Percentiles rank a stretch among this genome's conserved stretches.
Conservation (phyloP, 2,113 vertebrate species). For the Heterotis niloticus region DNA sequence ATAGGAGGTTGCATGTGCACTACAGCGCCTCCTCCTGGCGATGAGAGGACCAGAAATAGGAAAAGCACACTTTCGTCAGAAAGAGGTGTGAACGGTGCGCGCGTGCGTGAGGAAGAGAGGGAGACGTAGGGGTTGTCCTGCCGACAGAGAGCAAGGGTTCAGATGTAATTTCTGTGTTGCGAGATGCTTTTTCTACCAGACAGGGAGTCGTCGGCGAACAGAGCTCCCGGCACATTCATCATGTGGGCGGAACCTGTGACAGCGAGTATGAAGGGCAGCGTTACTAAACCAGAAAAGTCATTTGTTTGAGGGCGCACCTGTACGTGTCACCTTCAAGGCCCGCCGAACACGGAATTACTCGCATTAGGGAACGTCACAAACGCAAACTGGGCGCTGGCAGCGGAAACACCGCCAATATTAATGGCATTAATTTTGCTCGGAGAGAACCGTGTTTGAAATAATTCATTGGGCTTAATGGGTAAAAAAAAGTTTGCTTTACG, state of each 20-base stretch:
- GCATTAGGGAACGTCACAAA: not conserved
- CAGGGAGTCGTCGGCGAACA: conserved; percentile 37
- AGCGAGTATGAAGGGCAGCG: conserved; percentile 31
- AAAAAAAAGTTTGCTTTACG: not conserved
- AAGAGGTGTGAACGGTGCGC: not conserved
- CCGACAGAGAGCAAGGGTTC: not conserved
- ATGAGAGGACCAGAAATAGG: not conserved
- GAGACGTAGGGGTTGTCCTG: not conserved
- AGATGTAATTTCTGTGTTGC: not conserved
- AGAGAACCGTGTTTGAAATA: not conserved
- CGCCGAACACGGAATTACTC: not conserved
- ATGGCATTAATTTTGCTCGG: not conserved
- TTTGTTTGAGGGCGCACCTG: not conserved
- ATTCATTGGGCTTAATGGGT: not conserved
- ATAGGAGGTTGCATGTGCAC: conserved; percentile 6
- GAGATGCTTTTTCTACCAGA: conserved; percentile 27
- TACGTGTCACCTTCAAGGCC: conserved; percentile 1
- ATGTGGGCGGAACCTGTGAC: conserved; percentile 40
- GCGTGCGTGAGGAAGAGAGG: too few relatives aligned
- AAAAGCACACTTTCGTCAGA: not conserved
- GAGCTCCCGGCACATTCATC: conserved; percentile 40
- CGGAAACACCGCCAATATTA: not conserved
- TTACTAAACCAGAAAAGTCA: conserved; percentile 22
- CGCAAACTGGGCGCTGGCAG: not conserved
- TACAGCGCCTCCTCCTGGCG: conserved; percentile 29